These are phyloP conservation scores for Chroicocephalus ridibundus DNA, from an alignment of 2,113 vertebrate species.

Conservation along the genomic window DNA sequence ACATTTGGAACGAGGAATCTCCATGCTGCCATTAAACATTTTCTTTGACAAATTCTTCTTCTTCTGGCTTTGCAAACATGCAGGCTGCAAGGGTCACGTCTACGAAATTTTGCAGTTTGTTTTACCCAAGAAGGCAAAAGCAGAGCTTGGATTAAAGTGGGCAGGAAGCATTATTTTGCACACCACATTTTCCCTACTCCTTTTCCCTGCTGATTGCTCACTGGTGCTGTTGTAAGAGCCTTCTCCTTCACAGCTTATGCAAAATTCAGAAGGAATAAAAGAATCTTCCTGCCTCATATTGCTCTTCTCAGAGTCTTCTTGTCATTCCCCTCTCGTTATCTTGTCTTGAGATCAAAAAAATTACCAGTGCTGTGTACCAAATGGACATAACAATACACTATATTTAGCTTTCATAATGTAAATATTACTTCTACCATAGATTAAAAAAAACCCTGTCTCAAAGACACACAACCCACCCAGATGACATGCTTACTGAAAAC, in stretches of 20 bases:
- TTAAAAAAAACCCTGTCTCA: background rate
- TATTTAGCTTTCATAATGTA: background rate
- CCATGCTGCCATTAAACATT: background rate
- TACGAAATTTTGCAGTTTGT: background rate
- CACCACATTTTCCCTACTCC: background rate
- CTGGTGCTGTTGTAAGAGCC: background rate
- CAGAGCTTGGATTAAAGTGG: background rate
- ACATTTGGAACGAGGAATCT: background rate
- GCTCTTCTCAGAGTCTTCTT: background rate
- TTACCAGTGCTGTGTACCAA: background rate
- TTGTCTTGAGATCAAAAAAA: background rate
- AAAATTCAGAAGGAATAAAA: background rate
- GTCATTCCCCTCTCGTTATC: background rate
- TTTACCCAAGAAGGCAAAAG: background rate
- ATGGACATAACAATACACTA: background rate
- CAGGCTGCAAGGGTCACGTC: background rate
- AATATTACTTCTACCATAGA: background rate
- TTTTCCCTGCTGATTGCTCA: background rate
- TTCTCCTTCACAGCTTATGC: background rate
- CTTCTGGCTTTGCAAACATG: background rate
- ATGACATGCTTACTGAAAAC: background rate
- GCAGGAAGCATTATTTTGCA: background rate
- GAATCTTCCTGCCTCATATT: background rate
- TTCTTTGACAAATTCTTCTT: background rate
- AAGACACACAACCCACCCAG: background rate